Percentiles rank a stretch among this genome's conserved stretches.
Evolutionary conservation across 2,888 invertebrate genomes (phyloP).

Genomic region (Aphidius colemani): DNA sequence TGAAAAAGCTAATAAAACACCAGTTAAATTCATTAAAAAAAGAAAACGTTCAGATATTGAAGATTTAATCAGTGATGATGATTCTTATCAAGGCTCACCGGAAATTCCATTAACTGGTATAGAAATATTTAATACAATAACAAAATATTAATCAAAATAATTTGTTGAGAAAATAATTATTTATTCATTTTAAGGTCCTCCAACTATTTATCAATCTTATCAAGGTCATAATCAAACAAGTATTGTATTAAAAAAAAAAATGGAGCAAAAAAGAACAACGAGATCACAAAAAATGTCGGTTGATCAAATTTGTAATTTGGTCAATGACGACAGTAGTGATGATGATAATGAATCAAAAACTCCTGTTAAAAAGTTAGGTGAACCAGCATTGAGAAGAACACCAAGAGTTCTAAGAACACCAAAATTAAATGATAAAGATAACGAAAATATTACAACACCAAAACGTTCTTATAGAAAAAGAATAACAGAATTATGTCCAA

Average conservation of each 20-base stretch:
- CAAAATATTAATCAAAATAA: neutral
- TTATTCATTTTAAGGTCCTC: conserved; percentile 32
- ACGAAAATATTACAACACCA: neutral
- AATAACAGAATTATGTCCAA: too few species aligned
- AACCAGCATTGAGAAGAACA: conserved; percentile 4
- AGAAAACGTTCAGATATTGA: too few species aligned
- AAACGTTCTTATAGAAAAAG: neutral
- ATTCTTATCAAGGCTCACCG: neutral
- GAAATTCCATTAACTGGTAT: conserved; percentile 17
- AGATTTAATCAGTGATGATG: too few species aligned
- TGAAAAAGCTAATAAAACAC: too few species aligned
- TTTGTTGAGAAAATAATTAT: neutral
- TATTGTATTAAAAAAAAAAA: conserved; percentile 33
- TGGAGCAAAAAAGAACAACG: conserved; percentile 24
- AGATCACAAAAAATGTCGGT: conserved; percentile 29
- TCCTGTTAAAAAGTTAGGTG: neutral
- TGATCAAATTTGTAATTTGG: conserved; percentile 23
- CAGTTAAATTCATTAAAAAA: too few species aligned
- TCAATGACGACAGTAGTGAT: conserved; percentile 15
- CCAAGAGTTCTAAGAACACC: conserved; percentile 6
- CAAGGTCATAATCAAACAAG: conserved; percentile 25
- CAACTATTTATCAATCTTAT: conserved; percentile 32
- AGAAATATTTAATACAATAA: neutral
- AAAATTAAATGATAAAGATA: neutral
- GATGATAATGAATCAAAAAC: neutral